Conservation (phyloP, 2,888 invertebrate genomes). For the Ennomos fuscantarius region DNA sequence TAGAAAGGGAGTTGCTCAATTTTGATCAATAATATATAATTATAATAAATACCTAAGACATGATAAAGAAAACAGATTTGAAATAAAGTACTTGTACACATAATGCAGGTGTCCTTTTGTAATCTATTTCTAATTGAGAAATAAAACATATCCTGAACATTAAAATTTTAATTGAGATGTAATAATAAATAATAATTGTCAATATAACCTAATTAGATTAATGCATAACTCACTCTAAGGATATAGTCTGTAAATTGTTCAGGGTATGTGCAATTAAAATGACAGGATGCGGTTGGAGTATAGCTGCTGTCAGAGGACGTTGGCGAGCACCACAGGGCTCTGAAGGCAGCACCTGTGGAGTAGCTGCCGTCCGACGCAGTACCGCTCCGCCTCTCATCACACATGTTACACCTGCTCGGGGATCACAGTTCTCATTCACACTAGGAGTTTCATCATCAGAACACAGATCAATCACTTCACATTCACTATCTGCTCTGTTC, state of each 20-base stretch:
- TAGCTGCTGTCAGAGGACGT: constrained; percentile 63
- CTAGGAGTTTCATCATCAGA: constrained; percentile 86
- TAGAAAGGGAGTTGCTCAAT: too few relatives aligned
- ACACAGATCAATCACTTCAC: constrained; percentile 88
- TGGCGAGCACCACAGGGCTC: constrained; percentile 79
- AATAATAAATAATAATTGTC: constrained; percentile 73
- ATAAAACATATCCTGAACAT: constrained; percentile 57
- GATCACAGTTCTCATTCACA: constrained; percentile 77
- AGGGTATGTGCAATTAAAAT: constrained; percentile 74
- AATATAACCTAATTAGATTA: constrained; percentile 64
- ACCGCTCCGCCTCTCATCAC: constrained; percentile 74
- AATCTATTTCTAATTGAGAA: constrained; percentile 19
- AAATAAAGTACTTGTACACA: too few relatives aligned
- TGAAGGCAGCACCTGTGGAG: constrained; percentile 69
- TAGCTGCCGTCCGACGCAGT: constrained; percentile 68
- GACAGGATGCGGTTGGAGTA: constrained; percentile 77
- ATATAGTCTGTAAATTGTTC: constrained; percentile 80
- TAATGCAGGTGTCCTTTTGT: too few relatives aligned
- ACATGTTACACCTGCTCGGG: constrained; percentile 70
- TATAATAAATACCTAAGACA: too few relatives aligned
- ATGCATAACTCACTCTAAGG: constrained; percentile 74
- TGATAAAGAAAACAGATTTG: too few relatives aligned
- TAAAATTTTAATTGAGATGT: constrained; percentile 67
- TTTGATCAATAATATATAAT: too few relatives aligned
- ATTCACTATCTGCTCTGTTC: constrained; percentile 64